Conservation (phyloP, 2,888 invertebrate genomes). For the Pristionchus exspectatus region DNA sequence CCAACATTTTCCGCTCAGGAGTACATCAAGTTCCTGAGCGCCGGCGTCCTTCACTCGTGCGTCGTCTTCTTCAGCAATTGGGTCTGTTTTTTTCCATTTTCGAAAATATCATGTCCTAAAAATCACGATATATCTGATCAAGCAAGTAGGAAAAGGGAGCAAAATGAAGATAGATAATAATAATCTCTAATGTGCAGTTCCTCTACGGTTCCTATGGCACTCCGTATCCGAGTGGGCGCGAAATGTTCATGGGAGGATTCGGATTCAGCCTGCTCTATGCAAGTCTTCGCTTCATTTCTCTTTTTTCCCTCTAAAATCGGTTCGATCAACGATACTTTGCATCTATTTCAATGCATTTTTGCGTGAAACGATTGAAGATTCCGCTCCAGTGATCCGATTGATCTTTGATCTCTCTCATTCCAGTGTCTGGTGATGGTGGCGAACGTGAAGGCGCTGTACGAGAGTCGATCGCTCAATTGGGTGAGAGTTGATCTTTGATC, state of each 20-base stretch:
- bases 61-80: constrained; percentile 52
- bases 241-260: constrained; percentile 6
- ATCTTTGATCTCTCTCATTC: constrained; percentile 12
- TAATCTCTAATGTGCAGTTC: neutral
- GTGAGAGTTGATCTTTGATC: constrained; percentile 17
- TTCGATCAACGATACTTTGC: too few species aligned
- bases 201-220: neutral
- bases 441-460: constrained; percentile 57
- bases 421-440: constrained; percentile 55
- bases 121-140: too few species aligned
- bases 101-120: too few species aligned
- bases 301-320: neutral
- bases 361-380: neutral
- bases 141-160: neutral
- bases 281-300: neutral
- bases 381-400: neutral
- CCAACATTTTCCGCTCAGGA: constrained; percentile 20
- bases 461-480: constrained; percentile 55
- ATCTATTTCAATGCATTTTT: neutral
- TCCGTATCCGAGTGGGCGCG: neutral
- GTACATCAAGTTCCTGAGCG: constrained; percentile 37
- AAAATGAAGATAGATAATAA: too few species aligned
- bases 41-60: constrained; percentile 49
- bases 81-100: neutral
- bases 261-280: constrained; percentile 47